Conservation (phyloP, 2,888 invertebrate genomes). For the Parascotia fuliginaria region DNA sequence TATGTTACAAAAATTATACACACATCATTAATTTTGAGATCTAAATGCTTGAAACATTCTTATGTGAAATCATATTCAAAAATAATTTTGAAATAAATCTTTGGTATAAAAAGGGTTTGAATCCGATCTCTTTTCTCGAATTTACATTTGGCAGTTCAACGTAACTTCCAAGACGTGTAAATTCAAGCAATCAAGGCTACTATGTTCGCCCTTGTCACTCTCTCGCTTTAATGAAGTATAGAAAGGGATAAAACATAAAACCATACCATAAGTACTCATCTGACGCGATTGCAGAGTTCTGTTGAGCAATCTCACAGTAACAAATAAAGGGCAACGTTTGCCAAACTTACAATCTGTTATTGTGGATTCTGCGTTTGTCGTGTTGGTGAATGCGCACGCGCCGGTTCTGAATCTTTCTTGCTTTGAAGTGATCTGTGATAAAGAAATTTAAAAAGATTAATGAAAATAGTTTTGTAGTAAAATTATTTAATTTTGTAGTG, state of each 20-base stretch:
- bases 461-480: no score
- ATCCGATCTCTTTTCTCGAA: no score
- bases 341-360: conserved; percentile 25
- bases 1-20: conserved; percentile 2
- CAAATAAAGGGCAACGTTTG: not conserved
- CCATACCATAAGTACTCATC: conserved; percentile 15
- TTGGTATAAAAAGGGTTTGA: conserved; percentile 29
- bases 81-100: conserved; percentile 27
- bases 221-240: no score
- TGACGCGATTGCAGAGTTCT: conserved; percentile 35
- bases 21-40: conserved; percentile 32
- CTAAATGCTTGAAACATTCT: conserved; percentile 3
- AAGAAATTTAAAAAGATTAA: no score
- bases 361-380: conserved; percentile 45
- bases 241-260: no score
- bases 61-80: not conserved
- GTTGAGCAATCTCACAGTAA: conserved; percentile 16
- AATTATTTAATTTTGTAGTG: no score
- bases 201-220: no score
- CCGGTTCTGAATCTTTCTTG: conserved; percentile 59
- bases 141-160: no score
- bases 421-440: conserved; percentile 60
- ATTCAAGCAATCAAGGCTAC: no score
- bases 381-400: conserved; percentile 68
- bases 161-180: no score